Percentiles rank a stretch among this genome's conserved stretches.
Conservation (phyloP, 2,888 invertebrate species). For the Phlogophora meticulosa region DNA sequence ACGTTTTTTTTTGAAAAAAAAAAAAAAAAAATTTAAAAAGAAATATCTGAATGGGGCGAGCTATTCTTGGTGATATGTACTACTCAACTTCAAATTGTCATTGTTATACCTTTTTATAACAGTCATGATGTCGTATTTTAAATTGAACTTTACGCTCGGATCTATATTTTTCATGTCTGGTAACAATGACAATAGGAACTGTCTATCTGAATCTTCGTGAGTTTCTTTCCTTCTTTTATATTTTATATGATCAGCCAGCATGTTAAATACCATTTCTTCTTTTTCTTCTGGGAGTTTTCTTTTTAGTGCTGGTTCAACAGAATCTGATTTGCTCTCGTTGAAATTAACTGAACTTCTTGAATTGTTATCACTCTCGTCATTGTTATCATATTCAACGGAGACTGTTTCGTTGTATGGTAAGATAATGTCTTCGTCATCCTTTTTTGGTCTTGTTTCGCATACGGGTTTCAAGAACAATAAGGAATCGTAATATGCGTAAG, state of each 20-base stretch:
- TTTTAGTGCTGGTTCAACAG: background rate
- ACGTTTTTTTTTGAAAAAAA: too few species aligned
- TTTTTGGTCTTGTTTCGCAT: background rate
- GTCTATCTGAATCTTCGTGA: slow-evolving; percentile 17
- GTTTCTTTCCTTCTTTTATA: slow-evolving; percentile 4
- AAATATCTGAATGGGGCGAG: too few species aligned
- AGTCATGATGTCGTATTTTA: slow-evolving; percentile 42
- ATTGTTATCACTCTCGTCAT: slow-evolving; percentile 18
- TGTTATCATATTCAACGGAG: slow-evolving; percentile 5
- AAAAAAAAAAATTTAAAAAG: too few species aligned
- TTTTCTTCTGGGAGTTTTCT: background rate
- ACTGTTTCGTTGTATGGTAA: background rate
- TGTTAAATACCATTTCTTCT: slow-evolving; percentile 14
- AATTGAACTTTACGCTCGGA: slow-evolving; percentile 25
- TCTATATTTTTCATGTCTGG: slow-evolving; percentile 32
- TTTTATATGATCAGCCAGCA: slow-evolving; percentile 29
- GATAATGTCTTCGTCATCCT: background rate
- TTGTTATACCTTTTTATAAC: slow-evolving; percentile 25
- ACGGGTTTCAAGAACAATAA: slow-evolving; percentile 36
- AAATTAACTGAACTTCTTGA: background rate
- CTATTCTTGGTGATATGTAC: background rate
- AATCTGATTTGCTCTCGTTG: slow-evolving; percentile 1
- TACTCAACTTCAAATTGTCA: background rate
- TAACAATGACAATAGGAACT: slow-evolving; percentile 28
- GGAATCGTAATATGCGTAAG: slow-evolving; percentile 33